phyloP scores from a whole-genome alignment of 2,888 invertebrate genomes.

The Cerceris ruficornis region DNA sequence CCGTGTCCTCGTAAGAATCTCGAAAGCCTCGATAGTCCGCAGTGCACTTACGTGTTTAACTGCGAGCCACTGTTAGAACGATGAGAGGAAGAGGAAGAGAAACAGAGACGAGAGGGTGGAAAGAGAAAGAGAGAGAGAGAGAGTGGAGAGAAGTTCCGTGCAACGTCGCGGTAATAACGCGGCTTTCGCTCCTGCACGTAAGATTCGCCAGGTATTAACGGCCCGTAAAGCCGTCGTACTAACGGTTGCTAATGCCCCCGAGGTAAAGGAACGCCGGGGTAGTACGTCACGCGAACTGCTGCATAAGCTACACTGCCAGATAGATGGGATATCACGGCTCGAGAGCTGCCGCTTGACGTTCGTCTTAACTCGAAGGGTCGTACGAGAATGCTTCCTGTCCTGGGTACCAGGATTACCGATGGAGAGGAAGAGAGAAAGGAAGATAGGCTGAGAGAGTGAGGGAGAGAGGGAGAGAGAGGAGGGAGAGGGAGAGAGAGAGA shows the following conservation, averaged over 20 bases:
- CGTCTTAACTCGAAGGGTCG: conserved; percentile 39
- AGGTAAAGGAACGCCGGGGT: conserved; percentile 53
- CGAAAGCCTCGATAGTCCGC: conserved; percentile 22
- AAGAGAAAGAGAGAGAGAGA: not conserved
- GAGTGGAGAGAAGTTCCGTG: conserved; percentile 42
- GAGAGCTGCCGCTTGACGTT: conserved; percentile 43
- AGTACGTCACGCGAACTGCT: conserved; percentile 53
- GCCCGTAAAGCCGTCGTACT: conserved; percentile 53
- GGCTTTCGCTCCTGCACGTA: conserved; percentile 42
- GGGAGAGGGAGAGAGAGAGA: not conserved
- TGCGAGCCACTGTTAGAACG: no score
- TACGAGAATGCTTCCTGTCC: conserved; percentile 19
- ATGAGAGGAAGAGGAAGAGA: not conserved
- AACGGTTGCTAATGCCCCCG: conserved; percentile 56
- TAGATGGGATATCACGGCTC: conserved; percentile 49
- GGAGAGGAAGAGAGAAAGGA: conserved; percentile 13
- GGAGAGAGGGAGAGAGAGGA: not conserved
- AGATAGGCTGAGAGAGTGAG: not conserved
- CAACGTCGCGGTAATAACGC: conserved; percentile 50
- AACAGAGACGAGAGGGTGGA: not conserved
- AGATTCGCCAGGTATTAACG: conserved; percentile 58
- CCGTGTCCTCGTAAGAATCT: not conserved
- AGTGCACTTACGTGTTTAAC: conserved; percentile 22
- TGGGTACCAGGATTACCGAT: conserved; percentile 12
- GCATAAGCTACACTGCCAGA: conserved; percentile 45